phyloP scores from a whole-genome alignment of 2,888 invertebrate species.

The Prosapia bicincta region DNA sequence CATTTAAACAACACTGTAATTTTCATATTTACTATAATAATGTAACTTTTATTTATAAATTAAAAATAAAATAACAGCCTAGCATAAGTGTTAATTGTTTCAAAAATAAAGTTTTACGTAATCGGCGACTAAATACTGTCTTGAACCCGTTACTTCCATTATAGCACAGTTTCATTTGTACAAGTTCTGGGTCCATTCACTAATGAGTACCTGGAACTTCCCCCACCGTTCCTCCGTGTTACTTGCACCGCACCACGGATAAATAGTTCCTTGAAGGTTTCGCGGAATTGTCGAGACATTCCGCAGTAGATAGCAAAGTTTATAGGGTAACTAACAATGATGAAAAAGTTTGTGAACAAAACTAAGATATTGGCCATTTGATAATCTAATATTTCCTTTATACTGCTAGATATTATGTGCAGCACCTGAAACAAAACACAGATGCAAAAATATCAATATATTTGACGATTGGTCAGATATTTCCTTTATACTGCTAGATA shows the following conservation, averaged over 20 bases:
- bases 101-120: background rate
- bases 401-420: constrained; percentile 74
- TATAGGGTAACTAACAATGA: constrained; percentile 86
- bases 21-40: too few species aligned
- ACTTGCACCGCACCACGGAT: constrained; percentile 57
- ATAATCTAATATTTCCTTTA: constrained; percentile 71
- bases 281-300: constrained; percentile 91
- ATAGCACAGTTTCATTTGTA: constrained; percentile 72
- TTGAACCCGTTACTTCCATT: background rate
- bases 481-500: too few species aligned
- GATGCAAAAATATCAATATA: too few species aligned
- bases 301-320: constrained; percentile 96
- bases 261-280: constrained; percentile 86
- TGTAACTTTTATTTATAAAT: too few species aligned
- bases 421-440: too few species aligned
- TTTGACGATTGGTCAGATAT: too few species aligned
- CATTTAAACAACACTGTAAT: too few species aligned
- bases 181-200: constrained; percentile 80
- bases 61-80: too few species aligned
- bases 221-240: constrained; percentile 61
- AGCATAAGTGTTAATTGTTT: too few species aligned
- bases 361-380: constrained; percentile 73
- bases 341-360: constrained; percentile 84
- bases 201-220: constrained; percentile 73
- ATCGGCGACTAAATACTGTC: background rate